These are phyloP conservation scores for Pseudomyrmex cubaensis DNA, from an alignment of 1,140 invertebrate species.

Conservation along the genomic window DNA sequence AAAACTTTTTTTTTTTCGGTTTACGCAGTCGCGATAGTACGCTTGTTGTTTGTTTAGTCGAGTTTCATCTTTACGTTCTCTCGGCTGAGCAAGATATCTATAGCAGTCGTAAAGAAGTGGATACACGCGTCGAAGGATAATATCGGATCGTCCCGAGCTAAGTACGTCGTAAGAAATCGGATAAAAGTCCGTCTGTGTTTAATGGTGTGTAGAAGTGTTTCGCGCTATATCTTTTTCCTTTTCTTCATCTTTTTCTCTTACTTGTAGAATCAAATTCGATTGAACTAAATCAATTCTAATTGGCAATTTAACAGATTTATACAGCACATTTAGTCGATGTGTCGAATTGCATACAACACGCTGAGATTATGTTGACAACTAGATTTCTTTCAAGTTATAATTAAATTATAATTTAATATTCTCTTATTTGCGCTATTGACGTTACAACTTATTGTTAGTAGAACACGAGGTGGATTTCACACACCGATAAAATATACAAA, in stretches of 20 bases:
- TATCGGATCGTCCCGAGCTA: slow-evolving; percentile 16
- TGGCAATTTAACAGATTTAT: too few relatives aligned
- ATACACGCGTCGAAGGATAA: slow-evolving; percentile 23
- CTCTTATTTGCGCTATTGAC: too few relatives aligned
- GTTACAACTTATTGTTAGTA: background rate
- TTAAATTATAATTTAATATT: slow-evolving; percentile 18
- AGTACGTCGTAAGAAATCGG: slow-evolving; percentile 54
- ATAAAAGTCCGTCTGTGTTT: slow-evolving; percentile 40
- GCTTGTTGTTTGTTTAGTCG: slow-evolving; percentile 28
- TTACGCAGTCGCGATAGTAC: background rate
- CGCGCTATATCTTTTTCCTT: background rate
- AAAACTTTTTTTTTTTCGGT: background rate
- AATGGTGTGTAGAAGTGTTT: slow-evolving; percentile 25
- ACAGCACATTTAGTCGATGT: background rate
- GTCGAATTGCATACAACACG: background rate
- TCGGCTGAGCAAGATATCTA: slow-evolving; percentile 1
- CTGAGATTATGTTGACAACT: background rate
- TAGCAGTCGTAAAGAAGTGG: slow-evolving; percentile 20
- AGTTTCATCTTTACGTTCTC: slow-evolving; percentile 24
- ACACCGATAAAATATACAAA: background rate
- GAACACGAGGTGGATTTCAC: background rate
- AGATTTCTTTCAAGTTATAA: background rate
- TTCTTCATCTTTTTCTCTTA: background rate
- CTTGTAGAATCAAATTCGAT: background rate
- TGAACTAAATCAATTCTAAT: slow-evolving; percentile 8